Evolutionary conservation across 2,113 vertebrate species (phyloP).

Genomic region (Phocoena sinus): DNA sequence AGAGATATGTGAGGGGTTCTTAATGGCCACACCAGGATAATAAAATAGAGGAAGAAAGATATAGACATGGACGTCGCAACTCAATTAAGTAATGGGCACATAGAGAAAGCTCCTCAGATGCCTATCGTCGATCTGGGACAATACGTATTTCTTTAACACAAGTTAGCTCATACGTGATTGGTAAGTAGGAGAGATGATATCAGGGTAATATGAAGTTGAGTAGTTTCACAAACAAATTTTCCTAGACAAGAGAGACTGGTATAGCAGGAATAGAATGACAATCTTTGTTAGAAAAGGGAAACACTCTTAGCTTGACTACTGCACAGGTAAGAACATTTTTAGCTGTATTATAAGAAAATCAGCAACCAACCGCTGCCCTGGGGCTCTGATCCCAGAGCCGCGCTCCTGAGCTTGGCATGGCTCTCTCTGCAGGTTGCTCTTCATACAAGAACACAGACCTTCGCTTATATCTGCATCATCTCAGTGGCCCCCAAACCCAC

Average conservation of each 20-base stretch:
- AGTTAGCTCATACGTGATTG: background rate
- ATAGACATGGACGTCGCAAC: no score
- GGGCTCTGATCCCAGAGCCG: no score
- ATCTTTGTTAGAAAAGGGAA: background rate
- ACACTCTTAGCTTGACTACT: background rate
- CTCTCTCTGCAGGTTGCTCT: background rate
- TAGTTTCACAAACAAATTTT: background rate
- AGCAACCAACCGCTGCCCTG: background rate
- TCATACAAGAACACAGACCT: background rate
- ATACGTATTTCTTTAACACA: no score
- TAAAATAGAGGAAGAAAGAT: background rate
- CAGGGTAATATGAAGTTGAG: background rate
- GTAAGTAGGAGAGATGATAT: background rate
- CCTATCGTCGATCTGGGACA: no score
- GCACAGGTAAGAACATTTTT: background rate
- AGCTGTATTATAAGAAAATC: background rate
- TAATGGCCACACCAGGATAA: background rate
- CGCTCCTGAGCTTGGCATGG: background rate
- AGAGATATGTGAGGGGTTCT: background rate
- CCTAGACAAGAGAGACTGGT: background rate
- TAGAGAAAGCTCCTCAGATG: background rate
- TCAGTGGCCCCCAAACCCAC: no score
- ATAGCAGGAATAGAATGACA: background rate
- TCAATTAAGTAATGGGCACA: background rate
- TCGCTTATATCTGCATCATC: fast-evolving